phyloP scores from a whole-genome alignment of 2,113 vertebrate genomes.

The Nesospiza acunhae region DNA sequence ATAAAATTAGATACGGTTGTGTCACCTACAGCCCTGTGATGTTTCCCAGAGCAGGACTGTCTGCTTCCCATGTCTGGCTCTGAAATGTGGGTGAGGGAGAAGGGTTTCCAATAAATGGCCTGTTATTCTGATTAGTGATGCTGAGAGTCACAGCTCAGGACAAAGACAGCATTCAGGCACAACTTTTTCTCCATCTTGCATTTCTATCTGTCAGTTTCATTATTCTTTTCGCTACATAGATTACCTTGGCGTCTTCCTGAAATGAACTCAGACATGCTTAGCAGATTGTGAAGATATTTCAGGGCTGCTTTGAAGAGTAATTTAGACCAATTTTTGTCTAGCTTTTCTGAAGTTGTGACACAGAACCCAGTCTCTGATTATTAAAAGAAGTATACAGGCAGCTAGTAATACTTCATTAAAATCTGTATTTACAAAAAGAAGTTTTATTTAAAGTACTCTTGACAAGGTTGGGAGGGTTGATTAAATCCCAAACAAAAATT shows the following conservation, averaged over 20 bases:
- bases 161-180: neutral
- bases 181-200: neutral
- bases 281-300: neutral
- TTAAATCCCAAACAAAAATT: neutral
- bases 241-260: neutral
- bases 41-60: neutral
- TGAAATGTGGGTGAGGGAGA: neutral
- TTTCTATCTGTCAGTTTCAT: neutral
- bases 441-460: neutral
- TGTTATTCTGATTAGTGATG: neutral
- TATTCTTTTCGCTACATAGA: neutral
- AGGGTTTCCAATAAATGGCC: neutral
- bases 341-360: neutral
- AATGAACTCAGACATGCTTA: neutral
- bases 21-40: neutral
- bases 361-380: neutral
- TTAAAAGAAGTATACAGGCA: neutral
- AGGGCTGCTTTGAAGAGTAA: neutral
- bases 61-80: neutral
- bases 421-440: neutral
- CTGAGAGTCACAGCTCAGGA: neutral
- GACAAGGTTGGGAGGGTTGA: neutral
- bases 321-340: neutral
- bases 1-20: accelerated
- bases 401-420: neutral